Base-by-base conservation (phyloP, 2,113 vertebrate genomes). In the human region DNA sequence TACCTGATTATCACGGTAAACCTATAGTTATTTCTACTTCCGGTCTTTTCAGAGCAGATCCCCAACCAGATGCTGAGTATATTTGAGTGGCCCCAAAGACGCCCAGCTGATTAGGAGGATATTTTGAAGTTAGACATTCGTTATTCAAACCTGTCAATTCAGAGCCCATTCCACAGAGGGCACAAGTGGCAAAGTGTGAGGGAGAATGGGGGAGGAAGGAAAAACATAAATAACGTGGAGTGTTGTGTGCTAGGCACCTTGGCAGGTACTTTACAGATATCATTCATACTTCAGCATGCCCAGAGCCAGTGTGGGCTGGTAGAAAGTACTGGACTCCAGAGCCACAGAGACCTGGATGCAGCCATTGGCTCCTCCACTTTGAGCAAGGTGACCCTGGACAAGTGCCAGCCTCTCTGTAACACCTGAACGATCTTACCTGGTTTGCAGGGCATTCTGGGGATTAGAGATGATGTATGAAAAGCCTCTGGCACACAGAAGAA, bases 201-300 rank as follows among this genome's bases (percentile, higher is more conserved):
- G 27, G 27, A 13, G n/a, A 5, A 4, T 4, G 0, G 9, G 32
- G 30, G 10, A 45, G 4, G 5, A 45, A 17, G 11, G 11, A 38
- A 17, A 14, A 3, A 1, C 8, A 20, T 7, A 10, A 68, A 75
- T 22, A 64, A 64, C 6, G 61, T 8, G 55, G 18, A 61, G 76
- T 8, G 22, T 43, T 30, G 66, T 35, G 14, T 55, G 32, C n/a
- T 18, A 38, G 50, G 43, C 9, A n/a, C 50, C 12, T 12, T n/a
- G 43, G 50, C 23, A 32, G 40, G 14, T 35, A 9, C 45, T 12
- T 66, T 35, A 76, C 9, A 72, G 25, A 17, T n/a, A 5, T 18
- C 45, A 18, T 32, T 89, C 14, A 40, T 22, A 48, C 30, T 43
- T 32, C 7, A 8, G 25, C 14, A 70, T 20, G 20, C 18, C 23